Evolutionary conservation across 2,888 invertebrate species (phyloP).

Genomic region (Auanema freiburgensis): DNA sequence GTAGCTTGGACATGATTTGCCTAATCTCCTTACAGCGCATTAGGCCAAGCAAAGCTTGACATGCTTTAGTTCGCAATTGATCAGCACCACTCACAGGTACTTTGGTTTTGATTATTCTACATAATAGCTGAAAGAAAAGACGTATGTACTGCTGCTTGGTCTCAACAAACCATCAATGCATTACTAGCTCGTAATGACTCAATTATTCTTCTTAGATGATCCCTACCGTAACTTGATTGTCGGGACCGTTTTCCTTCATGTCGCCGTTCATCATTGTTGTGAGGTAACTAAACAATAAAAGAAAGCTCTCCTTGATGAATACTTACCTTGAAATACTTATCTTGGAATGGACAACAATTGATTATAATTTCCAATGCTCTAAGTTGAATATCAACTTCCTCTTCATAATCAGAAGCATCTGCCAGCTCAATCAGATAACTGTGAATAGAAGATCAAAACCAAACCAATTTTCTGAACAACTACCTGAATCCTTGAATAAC

Average conservation of each 20-base stretch:
- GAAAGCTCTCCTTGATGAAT: neutral
- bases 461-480: conserved; percentile 8
- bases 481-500: conserved; percentile 7
- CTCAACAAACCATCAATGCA: neutral
- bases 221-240: too few relatives aligned
- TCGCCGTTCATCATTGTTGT: conserved; percentile 4
- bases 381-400: conserved; percentile 87
- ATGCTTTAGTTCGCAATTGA: conserved; percentile 87
- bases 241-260: too few relatives aligned
- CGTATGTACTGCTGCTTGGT: neutral
- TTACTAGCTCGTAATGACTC: too few relatives aligned
- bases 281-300: conserved; percentile 1
- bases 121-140: conserved; percentile 72
- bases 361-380: conserved; percentile 86
- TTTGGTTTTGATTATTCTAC: conserved; percentile 86
- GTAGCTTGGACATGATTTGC: conserved; percentile 92
- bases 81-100: conserved; percentile 96
- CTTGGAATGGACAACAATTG: conserved; percentile 75
- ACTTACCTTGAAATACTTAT: conserved; percentile 14
- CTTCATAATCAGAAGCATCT: conserved; percentile 82
- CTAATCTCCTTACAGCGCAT: conserved; percentile 86
- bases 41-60: conserved; percentile 84
- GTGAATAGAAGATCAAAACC: too few relatives aligned
- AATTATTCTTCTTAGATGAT: too few relatives aligned
- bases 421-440: conserved; percentile 80